Conservation (phyloP, 2,797 vertebrate genomes). For the Coccyzus lansbergi region DNA sequence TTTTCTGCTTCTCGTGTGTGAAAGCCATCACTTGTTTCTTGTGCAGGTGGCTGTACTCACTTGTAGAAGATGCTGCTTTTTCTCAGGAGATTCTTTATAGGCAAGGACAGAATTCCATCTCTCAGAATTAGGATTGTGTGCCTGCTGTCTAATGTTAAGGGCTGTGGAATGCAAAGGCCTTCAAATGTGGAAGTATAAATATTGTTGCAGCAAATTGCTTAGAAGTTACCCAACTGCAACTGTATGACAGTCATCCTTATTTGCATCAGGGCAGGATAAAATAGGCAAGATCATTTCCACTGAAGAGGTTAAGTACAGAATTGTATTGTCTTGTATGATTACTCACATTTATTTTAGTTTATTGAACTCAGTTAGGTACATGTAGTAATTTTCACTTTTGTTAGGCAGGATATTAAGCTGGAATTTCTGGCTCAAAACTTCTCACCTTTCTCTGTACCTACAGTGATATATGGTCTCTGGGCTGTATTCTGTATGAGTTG, state of each 20-base stretch:
- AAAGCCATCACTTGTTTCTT: not conserved
- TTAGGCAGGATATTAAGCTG: not conserved
- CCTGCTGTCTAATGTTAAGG: not conserved
- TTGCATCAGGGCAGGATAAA: not conserved
- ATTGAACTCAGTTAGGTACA: not conserved
- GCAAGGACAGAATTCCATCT: not conserved
- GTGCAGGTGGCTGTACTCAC: not conserved
- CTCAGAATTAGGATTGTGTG: not conserved
- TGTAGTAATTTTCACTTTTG: not conserved
- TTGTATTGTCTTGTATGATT: not conserved
- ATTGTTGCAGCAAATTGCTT: not conserved
- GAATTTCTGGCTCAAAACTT: not conserved
- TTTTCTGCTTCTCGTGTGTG: not conserved
- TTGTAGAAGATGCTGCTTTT: not conserved
- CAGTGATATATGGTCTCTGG: constrained; percentile 96
- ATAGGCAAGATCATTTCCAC: not conserved
- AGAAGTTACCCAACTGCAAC: not conserved
- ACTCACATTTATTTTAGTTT: not conserved
- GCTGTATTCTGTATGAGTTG: constrained; percentile 93
- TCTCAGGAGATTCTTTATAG: not conserved
- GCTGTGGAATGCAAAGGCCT: not conserved
- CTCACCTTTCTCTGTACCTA: constrained; percentile 27
- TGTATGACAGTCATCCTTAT: not conserved
- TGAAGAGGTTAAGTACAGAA: not conserved
- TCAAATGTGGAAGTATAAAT: not conserved